Evolutionary conservation across 1,140 invertebrate species (phyloP), one percentile per base, ranked within the genome.

Genomic region (Aphaenogaster rudis): DNA sequence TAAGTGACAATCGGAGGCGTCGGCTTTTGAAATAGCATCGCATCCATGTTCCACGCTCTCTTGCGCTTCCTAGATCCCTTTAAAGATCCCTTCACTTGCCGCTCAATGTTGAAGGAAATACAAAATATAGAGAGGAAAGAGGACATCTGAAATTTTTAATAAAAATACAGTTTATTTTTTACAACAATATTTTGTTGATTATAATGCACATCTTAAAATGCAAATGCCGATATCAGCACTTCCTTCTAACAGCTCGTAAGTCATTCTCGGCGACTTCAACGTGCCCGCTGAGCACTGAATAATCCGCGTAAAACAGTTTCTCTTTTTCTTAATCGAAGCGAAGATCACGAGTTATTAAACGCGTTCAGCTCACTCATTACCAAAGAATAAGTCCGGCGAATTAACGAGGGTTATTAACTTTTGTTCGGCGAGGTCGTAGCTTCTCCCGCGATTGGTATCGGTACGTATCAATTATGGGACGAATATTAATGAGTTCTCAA

Each of bases 1-100:
- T 95, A 95, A 95, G 89, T 94, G 94, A 95, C 94, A 95, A 95
- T 95, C 92, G 91, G 91, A 94, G 91, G 92, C 92, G 93, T 91
- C 91, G 91, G 87, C 84, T 91, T 28, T 28, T 93, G 93, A 94
- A 94, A 92, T 94, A 94, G 88, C 88, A 86, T 80, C 85, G 28
- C 59, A 28, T 52, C 63, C 57, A 36, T 76, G 61, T 78, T 79
- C 48, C 21, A 59, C 61, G 76, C 33, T 63, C 76, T 77, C 84
- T 74, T 61, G 45, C 61, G 9, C 36, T 57, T 85, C 45, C 86
- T 88, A 66, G 17, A 45, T 28, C 36, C 11, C 67, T 28, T 28
- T 28, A 67, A 82, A 66, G 69, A 88, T 88, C 78, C 64, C 76
- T 78, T 86, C 61, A 21, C 7, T 59, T 42, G 54, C 42, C 66